Percentiles rank a stretch among this genome's conserved stretches.
phyloP scores from a whole-genome alignment of 2,888 invertebrate genomes.

The Rhaphigaster nebulosa region DNA sequence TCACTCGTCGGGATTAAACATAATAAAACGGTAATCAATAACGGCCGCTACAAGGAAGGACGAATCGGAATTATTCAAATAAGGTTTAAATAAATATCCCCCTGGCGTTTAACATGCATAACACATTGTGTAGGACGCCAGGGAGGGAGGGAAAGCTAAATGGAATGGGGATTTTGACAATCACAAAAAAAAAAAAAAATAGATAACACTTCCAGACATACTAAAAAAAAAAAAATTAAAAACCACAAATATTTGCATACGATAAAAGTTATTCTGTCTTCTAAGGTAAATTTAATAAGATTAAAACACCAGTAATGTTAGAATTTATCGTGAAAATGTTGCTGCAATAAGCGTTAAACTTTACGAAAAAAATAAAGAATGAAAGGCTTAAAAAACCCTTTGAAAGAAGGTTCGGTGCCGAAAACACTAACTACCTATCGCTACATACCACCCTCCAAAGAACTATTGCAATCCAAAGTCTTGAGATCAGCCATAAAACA shows the following conservation, averaged over 20 bases:
- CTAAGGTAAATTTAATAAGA: background rate
- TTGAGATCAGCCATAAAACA: too few species aligned
- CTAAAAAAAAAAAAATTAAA: background rate
- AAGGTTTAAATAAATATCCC: constrained; percentile 37
- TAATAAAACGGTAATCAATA: constrained; percentile 35
- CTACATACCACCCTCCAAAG: too few species aligned
- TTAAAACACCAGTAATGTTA: background rate
- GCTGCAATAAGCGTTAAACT: too few species aligned
- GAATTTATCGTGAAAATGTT: background rate
- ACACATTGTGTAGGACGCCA: constrained; percentile 16
- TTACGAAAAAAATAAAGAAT: too few species aligned
- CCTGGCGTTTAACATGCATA: constrained; percentile 29
- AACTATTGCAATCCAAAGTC: too few species aligned
- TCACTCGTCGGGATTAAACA: constrained; percentile 15
- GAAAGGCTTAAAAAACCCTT: too few species aligned
- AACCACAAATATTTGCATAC: background rate
- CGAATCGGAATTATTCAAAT: constrained; percentile 35
- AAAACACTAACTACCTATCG: too few species aligned
- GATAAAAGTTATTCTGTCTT: background rate
- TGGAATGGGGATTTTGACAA: constrained; percentile 9
- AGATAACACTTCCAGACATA: background rate
- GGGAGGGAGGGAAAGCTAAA: background rate
- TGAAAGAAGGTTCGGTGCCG: too few species aligned
- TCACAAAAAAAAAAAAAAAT: background rate
- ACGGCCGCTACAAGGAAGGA: constrained; percentile 31